These are phyloP conservation scores for Paracyclopina nana DNA, from an alignment of 1,140 invertebrate genomes.

Conservation along the genomic window DNA sequence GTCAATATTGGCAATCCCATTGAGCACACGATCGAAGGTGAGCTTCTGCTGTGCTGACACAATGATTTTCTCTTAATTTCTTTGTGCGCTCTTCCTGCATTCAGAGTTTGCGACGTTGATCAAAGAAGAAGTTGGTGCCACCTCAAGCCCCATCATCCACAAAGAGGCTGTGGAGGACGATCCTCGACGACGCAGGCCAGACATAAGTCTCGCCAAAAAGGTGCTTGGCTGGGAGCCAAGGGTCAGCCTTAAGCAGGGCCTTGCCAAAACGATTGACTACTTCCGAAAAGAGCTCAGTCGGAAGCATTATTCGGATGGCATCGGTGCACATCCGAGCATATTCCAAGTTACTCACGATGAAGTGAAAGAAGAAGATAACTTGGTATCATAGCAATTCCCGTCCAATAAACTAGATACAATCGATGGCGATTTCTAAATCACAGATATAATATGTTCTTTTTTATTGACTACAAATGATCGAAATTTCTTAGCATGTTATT, in stretches of 20 bases:
- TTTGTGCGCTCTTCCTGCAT: conserved; percentile 20
- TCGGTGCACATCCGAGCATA: too few species aligned
- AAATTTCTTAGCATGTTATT: too few species aligned
- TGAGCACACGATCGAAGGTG: conserved; percentile 61
- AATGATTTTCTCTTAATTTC: not conserved
- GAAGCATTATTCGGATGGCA: too few species aligned
- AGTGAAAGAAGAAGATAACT: too few species aligned
- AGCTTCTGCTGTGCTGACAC: conserved; percentile 15
- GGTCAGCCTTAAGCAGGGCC: conserved; percentile 28
- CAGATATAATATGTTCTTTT: too few species aligned
- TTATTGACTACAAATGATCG: too few species aligned
- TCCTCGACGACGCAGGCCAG: conserved; percentile 75
- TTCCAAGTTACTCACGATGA: too few species aligned
- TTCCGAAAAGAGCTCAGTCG: conserved; percentile 1
- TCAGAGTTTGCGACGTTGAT: conserved; percentile 86
- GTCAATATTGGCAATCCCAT: conserved; percentile 96
- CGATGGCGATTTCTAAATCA: too few species aligned
- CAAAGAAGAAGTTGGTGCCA: conserved; percentile 58
- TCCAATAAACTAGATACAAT: too few species aligned
- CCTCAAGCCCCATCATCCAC: conserved; percentile 60
- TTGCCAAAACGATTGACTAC: conserved; percentile 7
- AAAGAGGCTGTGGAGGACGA: conserved; percentile 76
- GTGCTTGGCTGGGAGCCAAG: conserved; percentile 85
- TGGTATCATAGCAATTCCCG: too few species aligned
- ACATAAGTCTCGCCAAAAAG: conserved; percentile 68